Conservation (phyloP, 2,797 vertebrate genomes). For the Vireo griseus region DNA sequence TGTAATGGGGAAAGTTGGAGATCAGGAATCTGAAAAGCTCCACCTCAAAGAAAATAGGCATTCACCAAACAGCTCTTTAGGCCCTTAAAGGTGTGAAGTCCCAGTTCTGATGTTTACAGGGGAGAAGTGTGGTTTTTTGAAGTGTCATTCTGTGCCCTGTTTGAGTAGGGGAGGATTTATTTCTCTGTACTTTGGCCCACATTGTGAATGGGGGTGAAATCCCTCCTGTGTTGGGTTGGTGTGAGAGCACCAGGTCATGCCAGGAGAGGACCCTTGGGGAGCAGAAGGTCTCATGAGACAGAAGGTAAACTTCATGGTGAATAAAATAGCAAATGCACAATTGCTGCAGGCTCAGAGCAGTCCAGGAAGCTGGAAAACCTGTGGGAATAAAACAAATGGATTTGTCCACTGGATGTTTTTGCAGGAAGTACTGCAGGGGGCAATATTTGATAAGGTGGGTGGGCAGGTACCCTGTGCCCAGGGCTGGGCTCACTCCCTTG, state of each 20-base stretch:
- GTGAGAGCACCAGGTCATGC: not conserved
- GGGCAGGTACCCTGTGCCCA: not conserved
- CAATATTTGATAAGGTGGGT: constrained; percentile 61
- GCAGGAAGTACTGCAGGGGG: constrained; percentile 69
- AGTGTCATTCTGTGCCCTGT: not conserved
- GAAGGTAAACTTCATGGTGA: not conserved
- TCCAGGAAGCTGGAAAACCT: not conserved
- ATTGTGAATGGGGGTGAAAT: not conserved
- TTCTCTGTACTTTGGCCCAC: not conserved
- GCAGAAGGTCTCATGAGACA: not conserved
- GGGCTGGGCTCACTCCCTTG: not conserved
- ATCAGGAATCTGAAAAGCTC: not conserved
- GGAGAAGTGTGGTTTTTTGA: not conserved
- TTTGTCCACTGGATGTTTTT: constrained; percentile 2
- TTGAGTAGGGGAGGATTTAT: not conserved
- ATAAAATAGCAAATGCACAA: not conserved
- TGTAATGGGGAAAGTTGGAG: not conserved
- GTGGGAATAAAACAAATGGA: not conserved
- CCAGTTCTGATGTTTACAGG: not conserved
- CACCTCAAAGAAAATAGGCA: not conserved
- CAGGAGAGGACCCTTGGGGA: not conserved
- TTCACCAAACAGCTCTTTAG: not conserved
- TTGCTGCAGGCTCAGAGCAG: not conserved
- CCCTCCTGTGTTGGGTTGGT: not conserved
- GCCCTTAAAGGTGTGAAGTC: not conserved